Percentiles rank a stretch among this genome's conserved stretches.
phyloP scores from a whole-genome alignment of 2,888 invertebrate genomes.

The Drosophila gaucha region DNA sequence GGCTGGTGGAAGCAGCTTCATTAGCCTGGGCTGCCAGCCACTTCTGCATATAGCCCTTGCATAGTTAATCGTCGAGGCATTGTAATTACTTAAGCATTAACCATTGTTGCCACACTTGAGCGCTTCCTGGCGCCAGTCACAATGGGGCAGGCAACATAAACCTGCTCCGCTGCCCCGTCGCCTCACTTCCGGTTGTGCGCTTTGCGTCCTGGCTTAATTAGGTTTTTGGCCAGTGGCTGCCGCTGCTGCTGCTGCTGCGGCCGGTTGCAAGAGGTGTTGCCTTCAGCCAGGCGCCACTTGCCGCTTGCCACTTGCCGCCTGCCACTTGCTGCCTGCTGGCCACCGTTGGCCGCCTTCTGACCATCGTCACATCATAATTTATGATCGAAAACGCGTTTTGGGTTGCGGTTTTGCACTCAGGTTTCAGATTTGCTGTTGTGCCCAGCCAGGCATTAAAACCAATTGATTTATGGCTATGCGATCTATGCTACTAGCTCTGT shows the following conservation, averaged over 20 bases:
- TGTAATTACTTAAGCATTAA: conserved; percentile 81
- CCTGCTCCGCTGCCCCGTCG: background rate
- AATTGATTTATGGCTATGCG: conserved; percentile 68
- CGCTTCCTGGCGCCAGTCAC: conserved; percentile 59
- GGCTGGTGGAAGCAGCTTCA: conserved; percentile 57
- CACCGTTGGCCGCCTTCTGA: conserved; percentile 24
- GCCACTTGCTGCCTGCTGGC: conserved; percentile 20
- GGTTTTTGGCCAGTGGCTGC: conserved; percentile 73
- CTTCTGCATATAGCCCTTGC: conserved; percentile 43
- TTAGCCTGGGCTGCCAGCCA: conserved; percentile 41
- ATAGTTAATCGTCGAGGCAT: conserved; percentile 77
- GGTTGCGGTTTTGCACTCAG: conserved; percentile 60
- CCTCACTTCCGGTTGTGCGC: conserved; percentile 33
- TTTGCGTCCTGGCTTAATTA: conserved; percentile 72
- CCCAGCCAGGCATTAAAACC: conserved; percentile 68
- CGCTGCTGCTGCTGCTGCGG: background rate
- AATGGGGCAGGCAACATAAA: conserved; percentile 23
- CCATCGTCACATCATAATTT: conserved; percentile 67
- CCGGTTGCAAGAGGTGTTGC: conserved; percentile 31
- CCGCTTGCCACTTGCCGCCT: conserved; percentile 27
- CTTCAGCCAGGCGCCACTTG: conserved; percentile 37
- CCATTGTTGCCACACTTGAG: conserved; percentile 77
- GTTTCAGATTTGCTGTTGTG: conserved; percentile 56
- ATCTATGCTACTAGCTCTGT: conserved; percentile 17
- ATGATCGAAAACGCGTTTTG: conserved; percentile 78